Evolutionary conservation across 2,797 vertebrate genomes (phyloP), one percentile per base, ranked within the genome.

Genomic region (Moxostoma hubbsi): DNA sequence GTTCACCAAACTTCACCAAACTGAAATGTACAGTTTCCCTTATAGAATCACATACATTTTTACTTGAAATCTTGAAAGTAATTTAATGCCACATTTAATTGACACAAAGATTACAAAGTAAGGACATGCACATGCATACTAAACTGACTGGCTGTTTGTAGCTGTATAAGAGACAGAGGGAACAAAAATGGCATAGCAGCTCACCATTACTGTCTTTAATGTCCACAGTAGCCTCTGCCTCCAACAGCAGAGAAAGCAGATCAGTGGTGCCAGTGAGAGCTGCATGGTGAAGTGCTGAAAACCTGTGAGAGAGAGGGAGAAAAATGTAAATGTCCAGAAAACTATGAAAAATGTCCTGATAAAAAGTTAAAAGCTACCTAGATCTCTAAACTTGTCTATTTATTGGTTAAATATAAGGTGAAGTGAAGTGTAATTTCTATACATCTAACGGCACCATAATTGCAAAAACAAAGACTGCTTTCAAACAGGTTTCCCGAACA

Each of bases 171-270:
- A 67, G 47, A 67, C 5, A 18, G 6, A 12, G 4, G 10, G 15
- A n/a, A 55, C 46, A 49, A 59, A 76, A 59, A 36, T 36, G 36
- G 36, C 36, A 36, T 36, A 4, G 46, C 4, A 1, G 45, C 92
- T 93, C 81, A 99, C 97, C 97, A 0, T 99, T 98, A 89, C 95
- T 95, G 92, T 99, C 97, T 87, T 95, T 98, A 86, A 99, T 93
- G 89, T 99, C 97, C 0, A 99, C 96, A 0, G 94, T 94, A 81
- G 96, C 96, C 90, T 97, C 96, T 0, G 96, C 96, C 81, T 98
- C 97, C 89, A 99, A 91, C 85, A 99, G 93, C 5, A 96, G 89
- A 0, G 93, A 91, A 81, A 99, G 93, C 81, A 99, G 95, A 77
- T 98, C 97, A 0, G 94, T 88, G 86, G 95, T 98, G 53, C 97